Conservation (phyloP, 1,140 invertebrate species). For the Atta texana region DNA sequence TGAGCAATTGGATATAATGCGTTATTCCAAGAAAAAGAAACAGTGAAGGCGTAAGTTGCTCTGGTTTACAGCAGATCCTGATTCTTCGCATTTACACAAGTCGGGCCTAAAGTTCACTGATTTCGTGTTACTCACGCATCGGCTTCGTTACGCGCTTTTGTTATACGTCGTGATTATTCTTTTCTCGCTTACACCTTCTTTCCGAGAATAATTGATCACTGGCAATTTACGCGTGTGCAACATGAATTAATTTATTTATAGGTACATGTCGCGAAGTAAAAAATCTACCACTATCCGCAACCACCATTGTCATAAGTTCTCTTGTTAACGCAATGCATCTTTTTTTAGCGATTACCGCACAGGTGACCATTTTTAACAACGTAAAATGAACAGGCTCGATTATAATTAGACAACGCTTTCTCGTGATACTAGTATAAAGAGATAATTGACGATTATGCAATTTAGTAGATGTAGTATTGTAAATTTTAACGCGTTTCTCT, state of each 20-base stretch:
- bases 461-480: constrained; percentile 28
- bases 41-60: background rate
- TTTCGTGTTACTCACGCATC: constrained; percentile 23
- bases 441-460: constrained; percentile 1
- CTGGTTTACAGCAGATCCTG: constrained; percentile 24
- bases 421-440: constrained; percentile 20
- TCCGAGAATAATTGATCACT: constrained; percentile 8
- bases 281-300: constrained; percentile 62
- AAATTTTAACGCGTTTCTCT: constrained; percentile 29
- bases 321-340: constrained; percentile 47
- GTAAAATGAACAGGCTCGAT: constrained; percentile 28
- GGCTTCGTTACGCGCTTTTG: constrained; percentile 17
- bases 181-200: constrained; percentile 2
- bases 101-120: background rate
- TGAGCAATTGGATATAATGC: background rate
- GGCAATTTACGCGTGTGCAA: constrained; percentile 9
- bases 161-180: constrained; percentile 16
- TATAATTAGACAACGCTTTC: constrained; percentile 39
- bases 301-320: constrained; percentile 55
- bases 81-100: constrained; percentile 13
- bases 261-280: constrained; percentile 30
- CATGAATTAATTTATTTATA: constrained; percentile 9
- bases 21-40: background rate
- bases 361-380: constrained; percentile 29
- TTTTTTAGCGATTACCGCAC: constrained; percentile 39